Conservation (phyloP, 2,113 vertebrate species). For the Chaetodon auriga region DNA sequence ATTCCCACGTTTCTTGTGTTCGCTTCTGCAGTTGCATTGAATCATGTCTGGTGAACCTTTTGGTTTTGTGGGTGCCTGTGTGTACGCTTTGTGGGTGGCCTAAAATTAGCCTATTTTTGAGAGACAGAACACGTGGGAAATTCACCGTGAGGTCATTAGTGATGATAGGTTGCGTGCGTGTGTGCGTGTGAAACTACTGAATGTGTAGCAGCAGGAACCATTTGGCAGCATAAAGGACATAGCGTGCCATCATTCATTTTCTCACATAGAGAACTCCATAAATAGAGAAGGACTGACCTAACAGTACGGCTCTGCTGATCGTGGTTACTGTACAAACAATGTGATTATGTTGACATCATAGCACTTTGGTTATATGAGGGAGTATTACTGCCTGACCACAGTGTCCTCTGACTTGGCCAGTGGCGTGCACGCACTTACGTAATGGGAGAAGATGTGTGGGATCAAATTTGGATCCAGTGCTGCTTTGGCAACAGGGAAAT, state of each 20-base stretch:
- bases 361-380: constrained; percentile 74
- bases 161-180: constrained; percentile 46
- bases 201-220: constrained; percentile 41
- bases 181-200: constrained; percentile 50
- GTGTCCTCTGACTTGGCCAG: constrained; percentile 67
- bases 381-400: constrained; percentile 70
- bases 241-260: constrained; percentile 68
- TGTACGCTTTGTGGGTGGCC: constrained; percentile 67
- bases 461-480: constrained; percentile 57
- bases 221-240: constrained; percentile 55
- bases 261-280: constrained; percentile 62
- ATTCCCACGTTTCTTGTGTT: constrained; percentile 60
- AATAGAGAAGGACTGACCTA: constrained; percentile 74
- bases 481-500: constrained; percentile 58
- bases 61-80: constrained; percentile 58
- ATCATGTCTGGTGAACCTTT: constrained; percentile 54
- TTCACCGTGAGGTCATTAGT: constrained; percentile 68
- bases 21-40: constrained; percentile 31
- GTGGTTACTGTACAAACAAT: constrained; percentile 81
- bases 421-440: constrained; percentile 72
- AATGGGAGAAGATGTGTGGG: constrained; percentile 74
- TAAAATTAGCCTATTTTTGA: constrained; percentile 57
- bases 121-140: constrained; percentile 44
- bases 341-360: constrained; percentile 82
- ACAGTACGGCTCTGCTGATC: constrained; percentile 52